These are phyloP conservation scores for Pitta sordida DNA, from an alignment of 2,113 vertebrate genomes.

Conservation along the genomic window DNA sequence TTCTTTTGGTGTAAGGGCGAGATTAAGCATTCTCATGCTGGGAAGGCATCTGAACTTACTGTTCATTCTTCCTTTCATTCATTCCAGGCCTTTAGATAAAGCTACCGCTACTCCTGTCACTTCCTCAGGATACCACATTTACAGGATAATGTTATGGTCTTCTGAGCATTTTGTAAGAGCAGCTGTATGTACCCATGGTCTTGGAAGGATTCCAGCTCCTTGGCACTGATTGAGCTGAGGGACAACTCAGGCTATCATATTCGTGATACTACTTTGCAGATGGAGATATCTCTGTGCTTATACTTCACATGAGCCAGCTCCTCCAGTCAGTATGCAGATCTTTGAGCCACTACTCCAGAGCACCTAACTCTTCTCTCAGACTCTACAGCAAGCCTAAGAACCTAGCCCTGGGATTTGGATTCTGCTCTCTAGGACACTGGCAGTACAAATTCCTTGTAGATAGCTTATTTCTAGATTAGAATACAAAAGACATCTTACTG, in stretches of 20 bases:
- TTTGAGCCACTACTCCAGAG: background rate
- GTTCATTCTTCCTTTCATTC: background rate
- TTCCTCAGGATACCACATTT: background rate
- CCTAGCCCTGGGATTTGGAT: background rate
- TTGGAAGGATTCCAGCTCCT: background rate
- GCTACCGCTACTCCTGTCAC: background rate
- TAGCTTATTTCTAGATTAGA: background rate
- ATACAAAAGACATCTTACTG: background rate
- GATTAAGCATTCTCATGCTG: background rate
- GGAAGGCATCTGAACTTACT: background rate
- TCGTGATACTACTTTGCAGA: background rate
- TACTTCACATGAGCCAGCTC: background rate
- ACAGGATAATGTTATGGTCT: background rate
- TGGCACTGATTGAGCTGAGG: background rate
- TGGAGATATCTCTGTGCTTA: background rate
- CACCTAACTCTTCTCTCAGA: background rate
- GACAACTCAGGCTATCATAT: background rate
- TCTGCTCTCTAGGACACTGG: background rate
- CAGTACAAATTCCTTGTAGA: background rate
- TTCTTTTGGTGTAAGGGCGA: too few relatives aligned
- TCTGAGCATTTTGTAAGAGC: background rate
- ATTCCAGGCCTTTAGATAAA: background rate
- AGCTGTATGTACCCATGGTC: background rate
- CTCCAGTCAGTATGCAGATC: background rate
- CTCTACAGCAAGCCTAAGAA: background rate